Base-by-base conservation (phyloP, 2,797 vertebrate genomes). In the Bovichtus diacanthus region DNA sequence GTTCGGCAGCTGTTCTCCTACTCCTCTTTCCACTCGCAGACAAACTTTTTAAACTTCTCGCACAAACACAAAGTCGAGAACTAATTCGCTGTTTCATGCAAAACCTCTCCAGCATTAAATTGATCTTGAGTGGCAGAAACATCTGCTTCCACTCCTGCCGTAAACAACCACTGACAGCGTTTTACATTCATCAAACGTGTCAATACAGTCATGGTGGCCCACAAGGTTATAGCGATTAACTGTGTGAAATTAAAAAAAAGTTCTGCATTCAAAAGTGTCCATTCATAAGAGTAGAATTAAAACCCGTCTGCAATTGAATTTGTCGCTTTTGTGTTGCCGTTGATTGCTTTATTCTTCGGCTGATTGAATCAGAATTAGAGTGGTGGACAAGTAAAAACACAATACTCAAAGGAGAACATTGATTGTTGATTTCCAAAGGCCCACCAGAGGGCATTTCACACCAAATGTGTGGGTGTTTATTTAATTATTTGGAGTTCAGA, bases 181-280 rank as follows among this genome's bases (percentile, higher is more conserved):
- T 49, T 56, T 11, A 51, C 31, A 78, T 81, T 67, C 47, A 69
- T 76, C 62, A 75, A 67, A 76, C 16, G 44, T 46, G 36, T 78
- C 70, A 39, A 58, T 74, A 13, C 38, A 49, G 29, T 71, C 51
- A 38, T 60, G 70, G 21, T 19, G 64, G 34, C 19, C 34, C 46
- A n/a, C 53, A 29, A 58, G 53, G 50, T 74, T 36, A 41, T 2
- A 47, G 27, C 39, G 38, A 63, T 83, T 80, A 80, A 84, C 60
- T 29, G 58, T 39, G 44, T 53, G 34, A 70, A 46, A 39, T 46
- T 0, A 41, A 36, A 61, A 29, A 38, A 43, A 60, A 80, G 66
- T 67, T 80, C 67, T 63, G 51, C 36, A 29, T 55, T 70, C 44
- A 50, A 13, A 54, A 41, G 34, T 50, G 18, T 44, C 43, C 16